Percentiles rank a stretch among this genome's conserved stretches.
phyloP scores from a whole-genome alignment of 2,113 vertebrate species.

The Cricetomys ansorgei region DNA sequence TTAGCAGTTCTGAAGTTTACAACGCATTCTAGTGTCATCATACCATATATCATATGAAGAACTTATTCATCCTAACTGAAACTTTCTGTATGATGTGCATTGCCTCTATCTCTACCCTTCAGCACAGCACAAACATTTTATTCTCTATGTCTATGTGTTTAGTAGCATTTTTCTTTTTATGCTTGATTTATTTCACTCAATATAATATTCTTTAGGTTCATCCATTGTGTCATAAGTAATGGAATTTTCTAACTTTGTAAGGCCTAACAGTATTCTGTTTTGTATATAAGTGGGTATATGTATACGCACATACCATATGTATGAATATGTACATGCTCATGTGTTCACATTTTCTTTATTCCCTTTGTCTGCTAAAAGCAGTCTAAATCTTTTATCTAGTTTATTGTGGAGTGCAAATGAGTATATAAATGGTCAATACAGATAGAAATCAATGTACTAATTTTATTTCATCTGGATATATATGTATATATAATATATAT shows the following conservation, averaged over 20 bases:
- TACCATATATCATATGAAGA: not conserved
- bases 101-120: not conserved
- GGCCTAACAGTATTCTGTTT: not conserved
- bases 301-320: not conserved
- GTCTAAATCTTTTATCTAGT: not conserved
- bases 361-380: not conserved
- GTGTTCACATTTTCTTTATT: not conserved
- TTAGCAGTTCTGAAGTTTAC: not conserved
- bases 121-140: not conserved
- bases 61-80: not conserved
- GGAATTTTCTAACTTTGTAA: not conserved
- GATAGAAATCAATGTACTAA: not conserved
- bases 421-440: not conserved
- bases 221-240: not conserved
- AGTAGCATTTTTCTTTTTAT: not conserved
- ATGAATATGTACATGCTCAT: not conserved
- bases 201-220: not conserved
- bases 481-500: too few relatives aligned
- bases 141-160: not conserved
- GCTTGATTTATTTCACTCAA: not conserved
- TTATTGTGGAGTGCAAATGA: not conserved
- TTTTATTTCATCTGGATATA: not conserved
- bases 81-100: not conserved
- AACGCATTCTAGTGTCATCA: not conserved
- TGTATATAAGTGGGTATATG: not conserved